phyloP scores from a whole-genome alignment of 2,797 vertebrate genomes.

The Rhynchotus rufescens region DNA sequence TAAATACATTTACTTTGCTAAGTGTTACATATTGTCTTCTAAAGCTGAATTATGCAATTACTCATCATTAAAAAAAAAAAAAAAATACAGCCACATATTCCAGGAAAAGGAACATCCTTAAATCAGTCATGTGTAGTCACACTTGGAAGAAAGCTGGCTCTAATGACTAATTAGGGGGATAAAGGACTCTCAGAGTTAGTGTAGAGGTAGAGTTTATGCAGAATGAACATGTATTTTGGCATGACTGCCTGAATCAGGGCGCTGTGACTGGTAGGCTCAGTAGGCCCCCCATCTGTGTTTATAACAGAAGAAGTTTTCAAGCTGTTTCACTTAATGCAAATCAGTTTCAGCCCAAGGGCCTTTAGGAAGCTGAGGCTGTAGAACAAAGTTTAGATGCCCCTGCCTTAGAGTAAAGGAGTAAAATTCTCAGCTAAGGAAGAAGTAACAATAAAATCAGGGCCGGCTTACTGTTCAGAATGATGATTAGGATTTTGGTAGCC shows the following conservation, averaged over 20 bases:
- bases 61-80: neutral
- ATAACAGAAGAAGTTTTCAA: neutral
- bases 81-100: neutral
- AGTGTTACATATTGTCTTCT: neutral
- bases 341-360: neutral
- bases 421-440: slow-evolving; percentile 27
- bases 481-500: slow-evolving; percentile 46
- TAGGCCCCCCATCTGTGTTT: neutral
- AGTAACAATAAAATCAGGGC: slow-evolving; percentile 20
- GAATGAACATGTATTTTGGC: neutral
- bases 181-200: slow-evolving; percentile 13
- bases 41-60: neutral
- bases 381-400: slow-evolving; percentile 19
- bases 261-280: neutral
- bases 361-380: neutral
- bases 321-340: slow-evolving; percentile 22
- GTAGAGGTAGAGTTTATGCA: neutral
- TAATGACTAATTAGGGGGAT: neutral
- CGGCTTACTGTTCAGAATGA: slow-evolving; percentile 27
- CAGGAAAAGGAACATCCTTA: neutral
- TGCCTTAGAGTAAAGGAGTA: neutral
- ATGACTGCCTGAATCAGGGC: neutral
- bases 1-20: neutral
- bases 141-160: neutral
- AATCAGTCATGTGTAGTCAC: neutral